Base-by-base conservation (phyloP, 1,140 invertebrate genomes). In the Cotesia vestalis region DNA sequence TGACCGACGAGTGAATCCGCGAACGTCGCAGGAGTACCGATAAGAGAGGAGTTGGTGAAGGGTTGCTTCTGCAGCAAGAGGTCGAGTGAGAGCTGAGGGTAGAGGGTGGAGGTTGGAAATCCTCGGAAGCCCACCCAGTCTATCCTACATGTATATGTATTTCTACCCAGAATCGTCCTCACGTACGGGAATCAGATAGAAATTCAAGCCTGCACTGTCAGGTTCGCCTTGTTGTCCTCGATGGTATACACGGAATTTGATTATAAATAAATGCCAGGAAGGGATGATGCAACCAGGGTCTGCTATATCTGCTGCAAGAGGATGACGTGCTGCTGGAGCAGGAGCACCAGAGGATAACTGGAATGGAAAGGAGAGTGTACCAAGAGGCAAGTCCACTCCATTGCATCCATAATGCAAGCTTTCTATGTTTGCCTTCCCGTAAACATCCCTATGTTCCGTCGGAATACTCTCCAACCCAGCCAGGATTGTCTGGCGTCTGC, bases 231-330 rank as follows among this genome's bases (percentile, higher is more conserved):
- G 53, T 74, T 63, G 75, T 75, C 78, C 77, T 77, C 73, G 75
- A 74, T 74, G 77, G 83, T 84, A 84, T 83, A 84, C 81, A 83
- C 80, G 81, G 81, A 86, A 87, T 87, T 85, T 85, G 84, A 86
- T 86, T 87, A 86, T 87, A 87, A 85, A 87, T 87, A 85, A 85
- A 86, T 85, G 81, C 79, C 78, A 78, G 77, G 77, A 78, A 78
- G 73, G 76, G 69, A 79, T 74, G 74, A 55, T 68, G 67, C 12
- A 35, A 72, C 46, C 36, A 34, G 46, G 69, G 76, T 75, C 73
- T 69, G 36, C 75, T 71, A 73, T 71, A 75, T 75, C 53, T 55
- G 53, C n/a, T 14, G 53, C 12, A 55, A 5, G 76, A 70, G 64
- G 73, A 73, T 75, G 67, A 78, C 60, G 68, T 12, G 60, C 66